A percentile compares a stretch with the other conserved stretches of the same genome.
Conservation (phyloP, 2,113 vertebrate species). For the Rutilus rutilus region DNA sequence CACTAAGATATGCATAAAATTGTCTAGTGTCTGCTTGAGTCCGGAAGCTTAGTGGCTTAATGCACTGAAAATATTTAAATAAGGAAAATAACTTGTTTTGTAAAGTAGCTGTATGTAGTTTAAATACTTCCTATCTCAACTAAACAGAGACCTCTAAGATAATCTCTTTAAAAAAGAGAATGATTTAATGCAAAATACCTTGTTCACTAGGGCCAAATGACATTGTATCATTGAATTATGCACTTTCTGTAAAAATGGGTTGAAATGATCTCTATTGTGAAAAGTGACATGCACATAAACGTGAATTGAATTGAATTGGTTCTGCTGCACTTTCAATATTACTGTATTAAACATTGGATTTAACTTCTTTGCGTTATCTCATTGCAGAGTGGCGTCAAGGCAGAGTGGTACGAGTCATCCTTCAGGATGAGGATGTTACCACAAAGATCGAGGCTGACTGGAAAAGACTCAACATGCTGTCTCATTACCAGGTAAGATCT, state of each 20-base stretch:
- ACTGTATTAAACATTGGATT: not conserved
- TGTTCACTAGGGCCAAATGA: not conserved
- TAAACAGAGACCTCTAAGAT: not conserved
- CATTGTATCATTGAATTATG: not conserved
- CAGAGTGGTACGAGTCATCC: constrained; percentile 88
- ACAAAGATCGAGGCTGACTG: constrained; percentile 97
- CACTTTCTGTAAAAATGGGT: not conserved
- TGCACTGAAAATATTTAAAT: not conserved
- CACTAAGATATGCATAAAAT: not conserved
- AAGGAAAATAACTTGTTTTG: not conserved
- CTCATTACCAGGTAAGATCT: constrained; percentile 75
- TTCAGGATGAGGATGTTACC: constrained; percentile 96
- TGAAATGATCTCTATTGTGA: not conserved
- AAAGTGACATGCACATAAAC: not conserved
- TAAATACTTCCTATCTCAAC: not conserved
- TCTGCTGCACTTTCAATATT: not conserved
- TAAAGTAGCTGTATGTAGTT: not conserved
- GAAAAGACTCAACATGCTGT: constrained; percentile 93
- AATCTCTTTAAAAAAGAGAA: not conserved
- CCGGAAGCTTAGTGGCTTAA: not conserved
- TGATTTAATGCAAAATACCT: not conserved
- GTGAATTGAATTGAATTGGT: not conserved
- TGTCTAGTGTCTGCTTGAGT: not conserved
- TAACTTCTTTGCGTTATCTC: not conserved
- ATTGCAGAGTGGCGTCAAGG: constrained; percentile 94